Percentiles rank a stretch among this genome's conserved stretches.
Conservation (phyloP, 2,888 invertebrate species). For the Calameuta pallipes region DNA sequence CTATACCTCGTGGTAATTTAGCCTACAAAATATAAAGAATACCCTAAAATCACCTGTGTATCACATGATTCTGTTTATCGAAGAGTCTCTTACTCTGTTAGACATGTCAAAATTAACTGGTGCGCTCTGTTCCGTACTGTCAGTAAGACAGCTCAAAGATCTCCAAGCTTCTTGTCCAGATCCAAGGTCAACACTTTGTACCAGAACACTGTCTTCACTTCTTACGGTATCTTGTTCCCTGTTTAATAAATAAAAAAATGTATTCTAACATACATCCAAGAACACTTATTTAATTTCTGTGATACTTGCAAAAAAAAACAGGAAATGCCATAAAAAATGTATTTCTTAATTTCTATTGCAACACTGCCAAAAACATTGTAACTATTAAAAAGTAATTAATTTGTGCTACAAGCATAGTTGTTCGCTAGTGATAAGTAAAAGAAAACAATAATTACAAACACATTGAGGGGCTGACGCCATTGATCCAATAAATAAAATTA, state of each 20-base stretch:
- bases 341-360: not conserved
- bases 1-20: constrained; percentile 94
- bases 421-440: constrained; percentile 11
- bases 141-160: constrained; percentile 86
- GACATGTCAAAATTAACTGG: constrained; percentile 94
- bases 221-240: constrained; percentile 53
- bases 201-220: constrained; percentile 67
- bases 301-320: not conserved
- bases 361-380: not conserved
- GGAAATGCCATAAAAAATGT: not conserved
- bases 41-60: constrained; percentile 25
- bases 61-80: constrained; percentile 15
- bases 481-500: constrained; percentile 35
- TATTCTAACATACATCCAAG: too few relatives aligned
- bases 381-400: too few relatives aligned
- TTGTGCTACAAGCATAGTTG: not conserved
- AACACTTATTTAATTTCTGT: not conserved
- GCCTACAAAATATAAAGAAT: constrained; percentile 70
- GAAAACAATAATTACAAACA: constrained; percentile 43
- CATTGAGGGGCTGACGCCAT: constrained; percentile 32
- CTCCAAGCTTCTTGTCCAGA: constrained; percentile 80
- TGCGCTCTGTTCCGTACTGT: constrained; percentile 91
- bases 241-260: not conserved
- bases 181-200: constrained; percentile 65
- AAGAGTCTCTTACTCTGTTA: constrained; percentile 75